A percentile compares a stretch with the other conserved stretches of the same genome.
phyloP scores from a whole-genome alignment of 2,888 invertebrate genomes.

The Drosophila koepferae region DNA sequence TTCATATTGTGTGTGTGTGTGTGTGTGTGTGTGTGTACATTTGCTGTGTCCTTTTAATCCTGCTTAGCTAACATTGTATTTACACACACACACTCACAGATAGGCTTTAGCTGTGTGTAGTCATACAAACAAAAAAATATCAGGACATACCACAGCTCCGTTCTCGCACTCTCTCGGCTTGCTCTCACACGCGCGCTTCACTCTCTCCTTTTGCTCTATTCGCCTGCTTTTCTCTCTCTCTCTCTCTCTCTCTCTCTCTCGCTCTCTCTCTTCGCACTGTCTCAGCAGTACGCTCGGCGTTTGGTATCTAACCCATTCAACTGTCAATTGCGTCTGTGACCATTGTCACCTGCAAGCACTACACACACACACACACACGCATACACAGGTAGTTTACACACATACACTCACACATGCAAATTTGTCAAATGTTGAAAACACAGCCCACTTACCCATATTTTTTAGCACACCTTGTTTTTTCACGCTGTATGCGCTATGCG shows the following conservation, averaged over 20 bases:
- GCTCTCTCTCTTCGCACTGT: constrained; percentile 1
- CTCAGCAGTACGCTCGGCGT: constrained; percentile 28
- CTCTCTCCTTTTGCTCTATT: constrained; percentile 12
- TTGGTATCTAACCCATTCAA: constrained; percentile 46
- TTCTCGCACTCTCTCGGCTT: constrained; percentile 24
- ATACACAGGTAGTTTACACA: not conserved
- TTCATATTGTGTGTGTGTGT: constrained; percentile 54
- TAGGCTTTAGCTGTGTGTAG: constrained; percentile 14
- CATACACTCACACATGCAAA: constrained; percentile 30
- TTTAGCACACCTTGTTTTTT: constrained; percentile 61
- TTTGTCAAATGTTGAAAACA: constrained; percentile 53
- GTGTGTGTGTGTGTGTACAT: constrained; percentile 20
- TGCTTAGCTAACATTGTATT: constrained; percentile 60
- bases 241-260: constrained; percentile 13
- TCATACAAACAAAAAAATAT: constrained; percentile 37
- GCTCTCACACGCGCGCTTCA: constrained; percentile 20
- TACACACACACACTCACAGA: constrained; percentile 19
- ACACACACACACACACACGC: constrained; percentile 7
- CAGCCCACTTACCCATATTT: constrained; percentile 75
- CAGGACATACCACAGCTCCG: constrained; percentile 37
- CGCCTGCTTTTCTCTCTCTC: constrained; percentile 1
- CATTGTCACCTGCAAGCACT: constrained; percentile 54
- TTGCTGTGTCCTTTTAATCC: constrained; percentile 48
- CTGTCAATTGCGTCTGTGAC: constrained; percentile 50
- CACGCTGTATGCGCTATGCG: constrained; percentile 30